Percentiles rank a stretch among this genome's conserved stretches.
phyloP scores from a whole-genome alignment of 2,797 vertebrate genomes.

The Arctocebus calabarensis region DNA sequence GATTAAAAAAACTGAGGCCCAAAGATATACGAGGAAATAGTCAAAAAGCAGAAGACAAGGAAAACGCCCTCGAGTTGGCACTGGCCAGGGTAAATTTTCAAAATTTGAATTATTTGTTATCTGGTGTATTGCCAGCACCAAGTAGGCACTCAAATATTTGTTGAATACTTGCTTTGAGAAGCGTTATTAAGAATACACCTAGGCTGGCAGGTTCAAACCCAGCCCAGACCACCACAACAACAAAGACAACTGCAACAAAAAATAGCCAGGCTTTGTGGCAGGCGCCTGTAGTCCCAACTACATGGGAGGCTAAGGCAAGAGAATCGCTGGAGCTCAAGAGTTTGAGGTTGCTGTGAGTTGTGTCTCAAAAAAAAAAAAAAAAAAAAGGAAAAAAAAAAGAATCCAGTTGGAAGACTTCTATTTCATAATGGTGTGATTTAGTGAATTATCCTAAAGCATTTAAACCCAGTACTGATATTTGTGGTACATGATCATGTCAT shows the following conservation, averaged over 20 bases:
- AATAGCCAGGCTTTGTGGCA: no score
- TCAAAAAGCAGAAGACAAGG: not conserved
- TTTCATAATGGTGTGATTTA: not conserved
- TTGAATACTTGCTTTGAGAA: not conserved
- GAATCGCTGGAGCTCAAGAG: no score
- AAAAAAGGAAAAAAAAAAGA: no score
- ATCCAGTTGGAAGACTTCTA: no score
- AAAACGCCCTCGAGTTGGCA: not conserved
- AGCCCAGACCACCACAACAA: no score
- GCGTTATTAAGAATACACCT: not conserved
- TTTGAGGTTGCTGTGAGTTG: no score
- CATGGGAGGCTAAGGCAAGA: no score
- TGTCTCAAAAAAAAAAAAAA: no score
- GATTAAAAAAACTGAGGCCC: not conserved
- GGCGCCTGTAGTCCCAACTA: no score
- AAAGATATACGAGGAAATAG: not conserved
- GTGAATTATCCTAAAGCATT: constrained; percentile 25
- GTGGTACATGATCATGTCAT: not conserved
- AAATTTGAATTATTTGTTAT: constrained; percentile 20
- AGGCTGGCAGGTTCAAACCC: no score
- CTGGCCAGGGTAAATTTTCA: not conserved
- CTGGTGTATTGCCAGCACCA: not conserved
- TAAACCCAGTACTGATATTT: not conserved
- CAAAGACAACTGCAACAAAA: no score
- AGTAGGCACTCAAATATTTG: no score